Percentiles rank a stretch among this genome's conserved stretches.
phyloP scores from a whole-genome alignment of 2,113 vertebrate species.

The Phainopepla nitens region DNA sequence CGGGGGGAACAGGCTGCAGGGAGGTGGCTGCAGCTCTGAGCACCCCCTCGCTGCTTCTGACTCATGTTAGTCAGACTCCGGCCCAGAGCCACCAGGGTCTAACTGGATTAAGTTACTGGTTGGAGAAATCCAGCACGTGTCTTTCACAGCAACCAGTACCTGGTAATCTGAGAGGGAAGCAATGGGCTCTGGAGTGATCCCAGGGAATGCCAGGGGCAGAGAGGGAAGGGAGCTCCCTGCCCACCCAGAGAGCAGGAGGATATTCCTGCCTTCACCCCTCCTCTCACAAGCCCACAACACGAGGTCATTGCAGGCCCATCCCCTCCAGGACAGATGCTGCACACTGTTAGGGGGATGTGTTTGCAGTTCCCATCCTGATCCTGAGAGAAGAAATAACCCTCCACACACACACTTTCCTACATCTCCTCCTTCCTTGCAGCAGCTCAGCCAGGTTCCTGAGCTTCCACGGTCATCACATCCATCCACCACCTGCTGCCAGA shows the following conservation, averaged over 20 bases:
- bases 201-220: not conserved
- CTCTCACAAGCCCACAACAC: not conserved
- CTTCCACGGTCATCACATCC: not conserved
- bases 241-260: not conserved
- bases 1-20: not conserved
- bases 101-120: not conserved
- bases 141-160: not conserved
- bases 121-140: not conserved
- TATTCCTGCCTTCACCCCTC: not conserved
- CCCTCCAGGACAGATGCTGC: not conserved
- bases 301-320: not conserved
- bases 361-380: not conserved
- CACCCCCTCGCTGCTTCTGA: not conserved
- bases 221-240: not conserved
- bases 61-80: rapidly evolving
- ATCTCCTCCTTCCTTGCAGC: not conserved
- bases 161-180: not conserved
- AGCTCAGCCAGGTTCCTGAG: not conserved
- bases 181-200: rapidly evolving
- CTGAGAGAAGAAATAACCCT: not conserved
- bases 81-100: not conserved
- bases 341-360: rapidly evolving
- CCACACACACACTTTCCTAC: not conserved
- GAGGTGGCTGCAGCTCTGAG: not conserved
- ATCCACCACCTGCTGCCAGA: not conserved